Base-by-base conservation (phyloP, 2,797 vertebrate genomes). In the Enteromius radiatus region DNA sequence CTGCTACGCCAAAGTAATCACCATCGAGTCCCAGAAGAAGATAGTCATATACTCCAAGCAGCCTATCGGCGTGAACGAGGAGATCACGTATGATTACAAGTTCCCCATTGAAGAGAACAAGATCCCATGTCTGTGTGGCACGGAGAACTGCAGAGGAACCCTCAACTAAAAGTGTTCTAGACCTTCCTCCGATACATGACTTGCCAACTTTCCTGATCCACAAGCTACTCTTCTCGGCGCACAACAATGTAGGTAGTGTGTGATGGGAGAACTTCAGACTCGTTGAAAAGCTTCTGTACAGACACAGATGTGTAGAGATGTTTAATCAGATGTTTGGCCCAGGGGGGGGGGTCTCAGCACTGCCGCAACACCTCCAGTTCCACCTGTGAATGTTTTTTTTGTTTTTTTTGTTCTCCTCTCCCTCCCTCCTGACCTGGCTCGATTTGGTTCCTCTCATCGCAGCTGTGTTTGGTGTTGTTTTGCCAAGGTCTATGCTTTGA, bases 21-120 rank as follows among this genome's bases (percentile, higher is more conserved):
- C 97, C 89, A 96, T 98, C 2, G 97, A 98, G 91, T 96, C 97
- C 12, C 97, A 98, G 94, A 98, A 98, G 89, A 98, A 98, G 90
- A 98, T 98, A 0, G 97, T 98, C 83, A 98, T 98, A 89, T 98
- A 98, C 92, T 98, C 97, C 0, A 98, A 98, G 92, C 97, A 98
- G 92, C 89, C 97, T 5, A 98, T 98, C 4, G 94, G 95, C 0
- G 92, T 97, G 89, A 97, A 98, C 0, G 97, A 98, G 87, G 97
- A 98, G 88, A 98, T 98, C 90, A 98, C 97, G 5, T 98, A 98
- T 0, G 97, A 98, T 92, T 98, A 98, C 91, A 98, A 98, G 78
- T 98, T 98, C 91, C 97, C 97, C 0, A 94, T 98, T 36, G 97
- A 98, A 87, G 97, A 98, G 86, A 98, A 97, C 93, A 98, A 98